Conservation (phyloP, 2,113 vertebrate species). For the Phalacrocorax carbo region DNA sequence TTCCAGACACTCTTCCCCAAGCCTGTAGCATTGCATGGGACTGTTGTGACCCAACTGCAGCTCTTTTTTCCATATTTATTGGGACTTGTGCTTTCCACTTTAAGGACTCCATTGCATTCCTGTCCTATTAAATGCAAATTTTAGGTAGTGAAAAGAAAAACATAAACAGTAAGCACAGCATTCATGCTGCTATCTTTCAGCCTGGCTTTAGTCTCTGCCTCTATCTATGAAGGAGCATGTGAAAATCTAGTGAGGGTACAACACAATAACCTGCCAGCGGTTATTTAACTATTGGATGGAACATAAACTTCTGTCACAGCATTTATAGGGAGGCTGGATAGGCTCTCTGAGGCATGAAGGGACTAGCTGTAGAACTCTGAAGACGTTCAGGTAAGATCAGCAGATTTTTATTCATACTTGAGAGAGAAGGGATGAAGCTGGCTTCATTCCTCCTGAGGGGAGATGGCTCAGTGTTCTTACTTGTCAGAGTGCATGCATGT, state of each 20-base stretch:
- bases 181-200: not conserved
- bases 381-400: not conserved
- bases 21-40: not conserved
- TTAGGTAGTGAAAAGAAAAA: not conserved
- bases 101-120: not conserved
- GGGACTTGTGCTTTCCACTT: not conserved
- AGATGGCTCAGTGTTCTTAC: not conserved
- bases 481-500: not conserved
- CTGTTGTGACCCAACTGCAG: not conserved
- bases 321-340: not conserved
- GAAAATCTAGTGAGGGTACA: not conserved
- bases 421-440: not conserved
- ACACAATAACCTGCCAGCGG: not conserved
- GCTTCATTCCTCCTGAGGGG: not conserved
- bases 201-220: not conserved
- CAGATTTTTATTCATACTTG: slow-evolving; percentile 10
- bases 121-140: not conserved
- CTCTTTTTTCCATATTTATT: not conserved
- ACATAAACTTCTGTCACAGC: slow-evolving; percentile 1
- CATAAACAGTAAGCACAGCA: not conserved
- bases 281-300: slow-evolving; percentile 14
- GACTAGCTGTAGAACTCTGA: not conserved
- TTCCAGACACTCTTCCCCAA: not conserved
- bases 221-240: not conserved
- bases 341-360: slow-evolving; percentile 17